A percentile compares a stretch with the other conserved stretches of the same genome.
These are phyloP conservation scores for Phataginus tricuspis DNA, from an alignment of 2,797 vertebrate species.

Conservation along the genomic window DNA sequence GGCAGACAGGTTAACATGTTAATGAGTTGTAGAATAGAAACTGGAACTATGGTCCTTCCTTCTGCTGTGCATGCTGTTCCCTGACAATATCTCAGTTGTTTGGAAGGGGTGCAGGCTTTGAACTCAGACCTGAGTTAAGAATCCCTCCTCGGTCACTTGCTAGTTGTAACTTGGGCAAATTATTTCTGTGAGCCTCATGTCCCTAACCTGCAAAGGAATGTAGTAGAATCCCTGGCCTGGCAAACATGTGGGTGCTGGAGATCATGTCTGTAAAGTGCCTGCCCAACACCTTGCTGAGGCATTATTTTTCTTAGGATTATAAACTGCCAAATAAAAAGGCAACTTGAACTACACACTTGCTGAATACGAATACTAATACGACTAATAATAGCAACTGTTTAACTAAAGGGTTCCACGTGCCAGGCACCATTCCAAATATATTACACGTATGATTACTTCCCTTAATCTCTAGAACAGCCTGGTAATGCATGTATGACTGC, in stretches of 20 bases:
- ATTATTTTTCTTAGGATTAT: neutral
- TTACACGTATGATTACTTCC: neutral
- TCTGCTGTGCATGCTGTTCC: neutral
- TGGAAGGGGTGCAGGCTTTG: neutral
- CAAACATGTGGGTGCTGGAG: neutral
- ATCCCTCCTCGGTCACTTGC: neutral
- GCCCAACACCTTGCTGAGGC: neutral
- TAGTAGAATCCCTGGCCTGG: neutral
- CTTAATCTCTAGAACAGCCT: neutral
- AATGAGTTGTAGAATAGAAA: neutral
- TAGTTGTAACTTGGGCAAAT: neutral
- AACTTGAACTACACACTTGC: conserved; percentile 9
- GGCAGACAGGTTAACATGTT: neutral
- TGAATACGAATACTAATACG: neutral
- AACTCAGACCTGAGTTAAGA: neutral
- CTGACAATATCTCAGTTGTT: neutral
- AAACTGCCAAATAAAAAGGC: neutral
- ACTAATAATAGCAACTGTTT: neutral
- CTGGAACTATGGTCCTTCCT: neutral
- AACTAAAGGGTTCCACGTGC: neutral
- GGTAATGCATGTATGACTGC: neutral
- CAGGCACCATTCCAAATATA: neutral
- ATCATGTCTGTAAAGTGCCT: neutral
- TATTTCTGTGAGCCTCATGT: neutral
- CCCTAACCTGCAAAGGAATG: neutral